A percentile compares a stretch with the other conserved stretches of the same genome.
Conservation (phyloP, 2,113 vertebrate species). For the Dasyprocta punctata region DNA sequence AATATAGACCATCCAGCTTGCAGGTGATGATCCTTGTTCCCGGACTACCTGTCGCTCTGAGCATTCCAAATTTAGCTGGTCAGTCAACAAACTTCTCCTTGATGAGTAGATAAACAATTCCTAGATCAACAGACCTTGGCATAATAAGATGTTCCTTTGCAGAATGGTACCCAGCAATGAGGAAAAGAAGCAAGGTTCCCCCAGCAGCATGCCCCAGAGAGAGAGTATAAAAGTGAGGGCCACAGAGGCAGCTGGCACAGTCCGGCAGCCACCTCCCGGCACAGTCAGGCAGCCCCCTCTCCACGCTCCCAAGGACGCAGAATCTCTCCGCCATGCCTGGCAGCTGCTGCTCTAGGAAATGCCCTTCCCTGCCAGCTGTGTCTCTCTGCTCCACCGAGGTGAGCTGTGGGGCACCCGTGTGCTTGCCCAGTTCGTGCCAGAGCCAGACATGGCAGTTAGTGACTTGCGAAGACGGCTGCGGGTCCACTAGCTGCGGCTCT, state of each 20-base stretch:
- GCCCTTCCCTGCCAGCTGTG: slow-evolving; percentile 67
- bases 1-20: background rate
- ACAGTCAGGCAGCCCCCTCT: slow-evolving; percentile 14
- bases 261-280: slow-evolving; percentile 2
- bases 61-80: slow-evolving; percentile 66
- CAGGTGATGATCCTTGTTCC: background rate
- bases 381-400: slow-evolving; percentile 76
- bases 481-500: slow-evolving; percentile 32
- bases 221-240: slow-evolving; percentile 69
- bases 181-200: slow-evolving; percentile 67
- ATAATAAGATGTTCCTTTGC: slow-evolving; percentile 74
- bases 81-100: slow-evolving; percentile 62
- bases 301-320: slow-evolving; percentile 38
- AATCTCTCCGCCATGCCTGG: slow-evolving; percentile 69
- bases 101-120: slow-evolving; percentile 61
- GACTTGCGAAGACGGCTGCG: slow-evolving; percentile 68
- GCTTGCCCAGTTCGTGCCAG: slow-evolving; percentile 74
- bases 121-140: slow-evolving; percentile 61
- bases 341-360: slow-evolving; percentile 75
- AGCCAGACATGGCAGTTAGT: slow-evolving; percentile 78
- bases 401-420: slow-evolving; percentile 66
- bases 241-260: background rate
- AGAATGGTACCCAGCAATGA: slow-evolving; percentile 52
- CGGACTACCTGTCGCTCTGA: slow-evolving; percentile 23
- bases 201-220: background rate